These are phyloP conservation scores for Mongoloraphidia duomilia DNA, from an alignment of 2,888 invertebrate genomes.

Conservation along the genomic window DNA sequence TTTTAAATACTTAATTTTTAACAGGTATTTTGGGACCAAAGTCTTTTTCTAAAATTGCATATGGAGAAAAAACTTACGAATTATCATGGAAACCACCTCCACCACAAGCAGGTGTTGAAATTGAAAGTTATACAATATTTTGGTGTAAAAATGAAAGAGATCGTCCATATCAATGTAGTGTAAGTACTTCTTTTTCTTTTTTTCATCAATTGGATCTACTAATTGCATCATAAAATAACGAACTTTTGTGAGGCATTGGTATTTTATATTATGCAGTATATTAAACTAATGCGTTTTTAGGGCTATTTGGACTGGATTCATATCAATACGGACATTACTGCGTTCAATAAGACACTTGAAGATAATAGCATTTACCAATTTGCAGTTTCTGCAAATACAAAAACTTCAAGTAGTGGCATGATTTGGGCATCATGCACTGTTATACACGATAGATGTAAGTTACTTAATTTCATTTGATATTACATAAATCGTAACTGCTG, in stretches of 20 bases:
- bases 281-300: conserved; percentile 22
- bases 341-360: conserved; percentile 43
- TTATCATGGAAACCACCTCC: conserved; percentile 56
- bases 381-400: conserved; percentile 67
- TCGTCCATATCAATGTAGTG: conserved; percentile 26
- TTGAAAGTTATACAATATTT: conserved; percentile 64
- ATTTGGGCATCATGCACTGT: conserved; percentile 69
- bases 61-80: conserved; percentile 55
- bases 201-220: neutral
- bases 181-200: conserved; percentile 18
- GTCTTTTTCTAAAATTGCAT: conserved; percentile 56
- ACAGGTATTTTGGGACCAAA: conserved; percentile 35
- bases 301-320: conserved; percentile 45
- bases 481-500: neutral
- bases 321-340: conserved; percentile 33
- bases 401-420: conserved; percentile 62
- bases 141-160: conserved; percentile 37
- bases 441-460: conserved; percentile 28
- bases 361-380: conserved; percentile 51
- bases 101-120: conserved; percentile 24
- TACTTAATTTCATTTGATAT: neutral
- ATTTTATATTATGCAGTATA: neutral
- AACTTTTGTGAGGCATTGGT: neutral
- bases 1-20: conserved; percentile 9
- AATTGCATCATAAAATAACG: too few relatives aligned